Base-by-base conservation (phyloP, 2,113 vertebrate species). In the Struthidea cinerea region DNA sequence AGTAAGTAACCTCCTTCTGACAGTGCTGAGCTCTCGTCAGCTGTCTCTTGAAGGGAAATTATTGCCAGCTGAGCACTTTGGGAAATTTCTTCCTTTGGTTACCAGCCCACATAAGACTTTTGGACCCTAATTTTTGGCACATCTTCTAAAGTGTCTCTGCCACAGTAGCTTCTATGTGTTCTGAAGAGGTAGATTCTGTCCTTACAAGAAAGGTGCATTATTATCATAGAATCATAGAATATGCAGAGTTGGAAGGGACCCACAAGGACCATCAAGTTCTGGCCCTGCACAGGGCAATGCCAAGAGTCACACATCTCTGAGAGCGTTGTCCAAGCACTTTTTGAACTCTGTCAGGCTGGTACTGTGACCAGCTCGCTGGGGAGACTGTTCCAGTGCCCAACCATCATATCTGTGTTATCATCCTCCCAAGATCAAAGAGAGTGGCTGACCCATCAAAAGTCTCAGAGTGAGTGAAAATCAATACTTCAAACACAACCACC, bases 321-420 rank as follows among this genome's bases (percentile, higher is more conserved):
- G 13, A 53, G 13, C 0, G 0, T 15, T 53, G 33, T 60, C 24
- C 69, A 46, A 59, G 23, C 0, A 0, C 15, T 16, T 63, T 47
- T 28, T 37, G 63, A 63, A 20, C 41, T 23, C 26, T 35, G 10
- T 32, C 63, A 56, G 49, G 35, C 17, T 33, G 35, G 7, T 28
- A 56, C 42, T 49, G 35, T 28, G 63, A 35, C 10, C 41, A 28
- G 13, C 18, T 76, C 8, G 9, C 41, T 35, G 55, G 16, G 24
- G 47, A 61, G 17, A 35, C n/a, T 33, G 15, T 56, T 56, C 46
- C 22, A 69, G 35, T 33, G 41, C 27, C 32, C 79, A 61, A 0
- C 26, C 21, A 24, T 42, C 32, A 3, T 19, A 17, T 14, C 23
- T 63, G 13, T 50, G 15, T 14, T 60, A 27, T 27, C 65, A 23